These are phyloP conservation scores for Heterodera filipjevi DNA, from an alignment of 2,888 invertebrate species.

Conservation along the genomic window DNA sequence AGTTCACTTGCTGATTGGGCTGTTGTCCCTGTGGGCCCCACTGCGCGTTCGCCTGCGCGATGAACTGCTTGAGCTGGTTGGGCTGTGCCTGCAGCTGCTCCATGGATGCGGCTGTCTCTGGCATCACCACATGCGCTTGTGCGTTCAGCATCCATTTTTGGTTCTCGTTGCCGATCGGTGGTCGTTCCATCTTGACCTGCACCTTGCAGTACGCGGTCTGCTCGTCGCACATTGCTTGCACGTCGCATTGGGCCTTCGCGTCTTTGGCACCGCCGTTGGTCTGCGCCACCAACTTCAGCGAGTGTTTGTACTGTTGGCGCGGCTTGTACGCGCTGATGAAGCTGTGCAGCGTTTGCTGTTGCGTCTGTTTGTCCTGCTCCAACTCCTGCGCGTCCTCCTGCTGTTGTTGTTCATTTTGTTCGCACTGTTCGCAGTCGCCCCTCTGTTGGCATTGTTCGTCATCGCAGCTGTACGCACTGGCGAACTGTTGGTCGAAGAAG, in stretches of 20 bases:
- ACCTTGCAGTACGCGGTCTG: conserved; percentile 40
- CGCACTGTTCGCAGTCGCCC: conserved; percentile 20
- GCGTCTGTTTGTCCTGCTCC: conserved; percentile 4
- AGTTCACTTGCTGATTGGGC: conserved; percentile 22
- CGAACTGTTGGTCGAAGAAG: conserved; percentile 42
- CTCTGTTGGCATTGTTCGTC: conserved; percentile 12
- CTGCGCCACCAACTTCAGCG: conserved; percentile 25
- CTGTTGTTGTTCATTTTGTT: conserved; percentile 28
- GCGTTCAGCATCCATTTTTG: conserved; percentile 52
- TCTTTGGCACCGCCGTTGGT: conserved; percentile 34
- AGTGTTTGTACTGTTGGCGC: conserved; percentile 29
- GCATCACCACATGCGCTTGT: conserved; percentile 44
- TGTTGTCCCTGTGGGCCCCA: conserved; percentile 36
- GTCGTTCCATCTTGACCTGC: conserved; percentile 31
- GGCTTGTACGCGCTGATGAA: conserved; percentile 27
- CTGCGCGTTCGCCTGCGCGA: conserved; percentile 31
- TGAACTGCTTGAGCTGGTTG: conserved; percentile 31
- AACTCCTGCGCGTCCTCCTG: conserved; percentile 19
- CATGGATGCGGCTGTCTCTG: conserved; percentile 42
- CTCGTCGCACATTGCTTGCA: conserved; percentile 43
- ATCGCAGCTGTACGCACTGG: conserved; percentile 35
- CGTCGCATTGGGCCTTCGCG: conserved; percentile 29
- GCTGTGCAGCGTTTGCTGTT: conserved; percentile 23
- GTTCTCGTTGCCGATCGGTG: conserved; percentile 33
- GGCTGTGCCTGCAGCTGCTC: conserved; percentile 30